Evolutionary conservation across 2,888 invertebrate genomes (phyloP), one percentile per base, ranked within the genome.

Genomic region (Aquatica leii): DNA sequence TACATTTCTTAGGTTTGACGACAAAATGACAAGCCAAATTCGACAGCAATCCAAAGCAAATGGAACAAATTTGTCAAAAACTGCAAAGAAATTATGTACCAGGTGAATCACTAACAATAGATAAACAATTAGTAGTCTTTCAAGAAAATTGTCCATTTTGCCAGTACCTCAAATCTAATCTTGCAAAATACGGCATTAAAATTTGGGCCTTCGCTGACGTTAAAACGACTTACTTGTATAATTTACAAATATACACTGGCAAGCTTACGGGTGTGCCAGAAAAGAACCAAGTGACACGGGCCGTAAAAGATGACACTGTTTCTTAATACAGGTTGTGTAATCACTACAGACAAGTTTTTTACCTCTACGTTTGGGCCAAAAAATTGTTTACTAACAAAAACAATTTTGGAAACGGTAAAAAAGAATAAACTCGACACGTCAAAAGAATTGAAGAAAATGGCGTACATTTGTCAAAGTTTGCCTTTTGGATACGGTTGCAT

Each of bases 371-470:
- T 31, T 31, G 4, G 31, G 31, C 9, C 9, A 9, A 31, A 31
- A 9, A 31, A 31, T 31, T 46, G 46, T 9, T 31, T 31, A 6
- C 9, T 4, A 31, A 31, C 4, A 31, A 31, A 31, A 31, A 31
- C 31, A 31, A 31, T 31, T 31, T 31, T 31, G 31, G 31, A 9
- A 31, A 31, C 31, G 31, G 31, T 31, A 6, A 31, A 9, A 31
- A 6, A 9, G 9, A 31, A 31, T 31, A 31, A 31, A 31, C 31
- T 6, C 31, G 31, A 4, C 31, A 31, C 31, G 31, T 9, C 31
- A 31, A 9, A 31, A 9, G 31, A 9, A 31, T 31, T 46, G 46
- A 46, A 46, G 46, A 46, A 46, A 46, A 46, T 46, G 46, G n/a
- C n/a, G n/a, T n/a, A n/a, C n/a, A n/a, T n/a, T n/a, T n/a, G n/a